Evolutionary conservation across 2,888 invertebrate genomes (phyloP), one percentile per base, ranked within the genome.

Genomic region (Charanyca ferruginea): DNA sequence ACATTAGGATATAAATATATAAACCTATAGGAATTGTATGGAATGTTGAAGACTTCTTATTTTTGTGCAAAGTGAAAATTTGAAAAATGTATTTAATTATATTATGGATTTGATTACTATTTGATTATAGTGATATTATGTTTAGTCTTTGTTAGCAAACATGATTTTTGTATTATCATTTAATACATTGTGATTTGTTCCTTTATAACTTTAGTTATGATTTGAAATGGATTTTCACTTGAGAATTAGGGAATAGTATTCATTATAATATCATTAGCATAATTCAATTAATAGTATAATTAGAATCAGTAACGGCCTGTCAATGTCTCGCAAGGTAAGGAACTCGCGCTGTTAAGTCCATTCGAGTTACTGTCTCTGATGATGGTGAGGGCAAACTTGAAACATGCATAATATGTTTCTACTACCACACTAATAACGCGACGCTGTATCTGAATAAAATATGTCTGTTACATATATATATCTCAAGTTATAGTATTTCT

Each of bases 81-180:
- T 84, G 83, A 83, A 84, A 89, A 89, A 86, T 89, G 85, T 90
- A 88, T 89, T 90, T 79, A 80, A 85, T 79, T 89, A 89, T 87
- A 89, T 86, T 89, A 89, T 87, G 83, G 83, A 86, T 89, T 90
- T 86, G 84, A 90, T 89, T 89, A 86, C 86, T 91, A 87, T 89
- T 88, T 89, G 88, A 88, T 87, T 89, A 89, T 92, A 93, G 92
- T 93, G 91, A 93, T 93, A 91, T 90, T 92, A 92, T 88, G 88
- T 91, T 90, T 90, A 90, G 89, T 88, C 86, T 86, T 88, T 86
- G 81, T 91, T 91, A 90, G 89, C 86, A 80, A 86, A 86, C 88
- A 86, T 87, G 86, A 88, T 89, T 85, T 81, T 87, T 89, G 80
- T 84, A 85, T 88, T 85, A 86, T 87, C 84, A 85, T 85, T 86